Base-by-base conservation (phyloP, 2,888 invertebrate species). In the Plagiodera versicolora region DNA sequence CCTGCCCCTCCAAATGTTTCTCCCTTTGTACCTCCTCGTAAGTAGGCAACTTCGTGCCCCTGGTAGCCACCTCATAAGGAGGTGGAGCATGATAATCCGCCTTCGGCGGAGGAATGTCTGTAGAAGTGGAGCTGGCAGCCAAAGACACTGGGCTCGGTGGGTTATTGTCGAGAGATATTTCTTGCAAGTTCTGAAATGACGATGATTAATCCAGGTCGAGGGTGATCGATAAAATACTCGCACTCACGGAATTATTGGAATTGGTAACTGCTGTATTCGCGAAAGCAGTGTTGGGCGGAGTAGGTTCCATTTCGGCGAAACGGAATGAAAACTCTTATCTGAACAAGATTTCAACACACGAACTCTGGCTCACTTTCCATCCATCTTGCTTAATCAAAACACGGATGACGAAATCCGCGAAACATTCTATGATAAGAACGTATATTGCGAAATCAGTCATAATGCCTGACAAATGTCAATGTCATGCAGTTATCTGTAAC, bases 11-110 rank as follows among this genome's bases (percentile, higher is more conserved):
- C 72, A 91, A 79, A 69, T 88, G 87, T 77, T 95, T 95, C 76
- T 93, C 92, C 70, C 92, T 84, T 78, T 95, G 92, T 53, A 95
- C 95, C 79, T 95, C 95, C 79, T 95, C 95, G 77, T 95, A 95
- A 11, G 94, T 91, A 4, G 93, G 95, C 73, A 95, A 82, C 80
- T 93, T 94, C 5, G 78, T 76, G 66, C 89, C 90, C 80, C 92
- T 93, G 4, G 79, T 78, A 66, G 89, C 91, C 60, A 92, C 87
- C 79, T 92, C 92, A 73, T 95, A 95, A 0, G 93, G 93, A 1
- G 95, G 95, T 61, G 93, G 94, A 48, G 93, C 93, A 44, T 90
- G 90, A 76, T 91, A 92, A 75, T 93, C 93, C 1, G 89, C 87
- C 76, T 89, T 90, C 0, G 93, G 93, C 5, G 93, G 92, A 48